Percentiles rank a stretch among this genome's conserved stretches.
These are phyloP conservation scores for Anolis apletophallus DNA, from an alignment of 2,797 vertebrate species.

Conservation along the genomic window DNA sequence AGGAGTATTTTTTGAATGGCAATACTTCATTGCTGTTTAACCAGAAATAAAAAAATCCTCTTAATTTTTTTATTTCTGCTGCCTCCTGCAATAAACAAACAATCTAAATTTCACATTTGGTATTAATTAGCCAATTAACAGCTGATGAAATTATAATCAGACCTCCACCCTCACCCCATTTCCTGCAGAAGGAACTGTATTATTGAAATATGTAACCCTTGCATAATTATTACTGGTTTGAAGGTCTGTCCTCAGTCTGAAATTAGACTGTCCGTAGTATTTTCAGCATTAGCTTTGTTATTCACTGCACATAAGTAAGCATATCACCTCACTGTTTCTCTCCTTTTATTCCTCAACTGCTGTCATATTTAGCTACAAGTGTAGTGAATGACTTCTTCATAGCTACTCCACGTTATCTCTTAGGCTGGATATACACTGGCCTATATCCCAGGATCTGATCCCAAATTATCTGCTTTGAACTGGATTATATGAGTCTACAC, in stretches of 20 bases:
- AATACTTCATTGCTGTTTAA: not conserved
- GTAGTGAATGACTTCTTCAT: not conserved
- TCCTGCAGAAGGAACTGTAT: not conserved
- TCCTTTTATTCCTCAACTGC: not conserved
- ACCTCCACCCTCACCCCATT: too few species aligned
- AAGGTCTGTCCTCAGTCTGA: not conserved
- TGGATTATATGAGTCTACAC: too few species aligned
- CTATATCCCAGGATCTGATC: too few species aligned
- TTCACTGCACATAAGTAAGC: not conserved
- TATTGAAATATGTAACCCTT: not conserved
- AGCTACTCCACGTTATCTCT: too few species aligned
- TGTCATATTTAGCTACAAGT: not conserved
- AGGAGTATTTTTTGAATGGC: not conserved
- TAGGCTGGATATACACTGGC: too few species aligned
- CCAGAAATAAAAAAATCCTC: not conserved
- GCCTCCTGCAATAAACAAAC: too few species aligned
- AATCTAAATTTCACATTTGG: not conserved
- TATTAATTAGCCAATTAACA: not conserved
- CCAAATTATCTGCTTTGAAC: too few species aligned
- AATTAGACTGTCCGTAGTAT: not conserved
- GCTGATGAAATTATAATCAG: not conserved
- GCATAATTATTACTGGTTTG: not conserved
- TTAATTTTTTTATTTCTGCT: not conserved
- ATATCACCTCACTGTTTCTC: not conserved
- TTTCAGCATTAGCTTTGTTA: not conserved